Evolutionary conservation across 2,888 invertebrate genomes (phyloP).

Genomic region (Drosophila paramelanica): DNA sequence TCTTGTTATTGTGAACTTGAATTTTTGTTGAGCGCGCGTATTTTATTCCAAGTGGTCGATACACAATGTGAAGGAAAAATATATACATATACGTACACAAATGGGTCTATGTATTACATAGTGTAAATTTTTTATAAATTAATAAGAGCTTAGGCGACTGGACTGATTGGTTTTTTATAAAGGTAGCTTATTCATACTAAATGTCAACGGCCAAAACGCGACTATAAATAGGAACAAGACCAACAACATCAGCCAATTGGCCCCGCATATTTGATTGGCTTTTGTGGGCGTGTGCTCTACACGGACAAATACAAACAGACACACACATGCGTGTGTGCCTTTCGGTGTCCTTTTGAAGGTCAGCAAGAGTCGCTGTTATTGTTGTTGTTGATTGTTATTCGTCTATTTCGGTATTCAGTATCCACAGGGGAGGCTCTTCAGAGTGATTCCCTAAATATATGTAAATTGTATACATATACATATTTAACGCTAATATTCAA

Average conservation of each 20-base stretch:
- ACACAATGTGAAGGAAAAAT: background rate
- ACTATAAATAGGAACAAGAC: constrained; percentile 58
- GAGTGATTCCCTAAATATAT: constrained; percentile 32
- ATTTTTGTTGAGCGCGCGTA: constrained; percentile 49
- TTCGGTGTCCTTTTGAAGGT: constrained; percentile 80
- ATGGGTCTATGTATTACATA: constrained; percentile 1
- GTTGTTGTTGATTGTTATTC: constrained; percentile 47
- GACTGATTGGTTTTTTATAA: constrained; percentile 45
- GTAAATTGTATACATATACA: background rate
- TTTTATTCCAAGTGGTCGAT: constrained; percentile 23
- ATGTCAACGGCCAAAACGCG: constrained; percentile 69
- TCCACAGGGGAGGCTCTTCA: constrained; percentile 33
- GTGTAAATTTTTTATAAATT: constrained; percentile 26
- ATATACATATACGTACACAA: background rate
- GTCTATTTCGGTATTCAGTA: constrained; percentile 55
- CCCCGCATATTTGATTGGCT: constrained; percentile 41
- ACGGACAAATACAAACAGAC: constrained; percentile 17
- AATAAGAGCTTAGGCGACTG: constrained; percentile 23
- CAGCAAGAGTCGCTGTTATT: constrained; percentile 56
- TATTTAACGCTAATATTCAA: constrained; percentile 14
- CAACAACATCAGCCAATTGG: constrained; percentile 36
- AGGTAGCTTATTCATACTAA: constrained; percentile 51
- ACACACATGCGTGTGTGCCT: constrained; percentile 21
- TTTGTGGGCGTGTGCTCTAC: constrained; percentile 43
- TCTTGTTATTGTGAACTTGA: constrained; percentile 60